Evolutionary conservation across 2,888 invertebrate species (phyloP).

Genomic region (Mellilla xanthometata): DNA sequence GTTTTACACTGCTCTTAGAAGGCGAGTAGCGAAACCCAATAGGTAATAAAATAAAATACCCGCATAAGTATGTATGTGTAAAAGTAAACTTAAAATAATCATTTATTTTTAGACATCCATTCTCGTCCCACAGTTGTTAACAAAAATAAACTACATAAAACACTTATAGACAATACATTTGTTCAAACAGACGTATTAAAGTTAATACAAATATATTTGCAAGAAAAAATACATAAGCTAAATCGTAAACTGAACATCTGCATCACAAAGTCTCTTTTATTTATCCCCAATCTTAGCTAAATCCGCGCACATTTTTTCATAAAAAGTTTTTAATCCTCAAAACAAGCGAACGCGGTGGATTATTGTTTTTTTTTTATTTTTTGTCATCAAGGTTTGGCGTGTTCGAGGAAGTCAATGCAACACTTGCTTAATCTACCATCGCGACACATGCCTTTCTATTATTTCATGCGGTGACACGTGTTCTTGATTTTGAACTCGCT

Average conservation of each 20-base stretch:
- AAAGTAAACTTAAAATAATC: too few species aligned
- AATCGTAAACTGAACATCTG: slow-evolving; percentile 30
- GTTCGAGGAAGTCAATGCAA: slow-evolving; percentile 65
- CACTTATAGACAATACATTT: too few species aligned
- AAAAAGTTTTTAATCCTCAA: slow-evolving; percentile 58
- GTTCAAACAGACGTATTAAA: too few species aligned
- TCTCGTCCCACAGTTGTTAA: too few species aligned
- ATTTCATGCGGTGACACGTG: slow-evolving; percentile 70
- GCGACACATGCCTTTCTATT: slow-evolving; percentile 61
- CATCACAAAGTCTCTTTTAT: slow-evolving; percentile 36
- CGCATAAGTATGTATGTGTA: too few species aligned
- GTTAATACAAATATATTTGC: too few species aligned
- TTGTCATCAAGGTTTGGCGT: slow-evolving; percentile 33
- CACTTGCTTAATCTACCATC: slow-evolving; percentile 77
- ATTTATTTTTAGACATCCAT: too few species aligned
- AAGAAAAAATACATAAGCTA: background rate
- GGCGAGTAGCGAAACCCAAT: too few species aligned
- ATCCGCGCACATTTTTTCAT: slow-evolving; percentile 29
- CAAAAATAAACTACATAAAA: too few species aligned
- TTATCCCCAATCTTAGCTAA: slow-evolving; percentile 25
- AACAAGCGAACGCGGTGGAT: slow-evolving; percentile 50
- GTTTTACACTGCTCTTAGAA: too few species aligned
- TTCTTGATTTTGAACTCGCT: slow-evolving; percentile 31
- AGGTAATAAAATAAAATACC: too few species aligned
- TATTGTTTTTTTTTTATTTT: slow-evolving; percentile 29